Percentiles rank a stretch among this genome's conserved stretches.
Evolutionary conservation across 2,888 invertebrate species (phyloP).

Genomic region (Auanema freiburgensis): DNA sequence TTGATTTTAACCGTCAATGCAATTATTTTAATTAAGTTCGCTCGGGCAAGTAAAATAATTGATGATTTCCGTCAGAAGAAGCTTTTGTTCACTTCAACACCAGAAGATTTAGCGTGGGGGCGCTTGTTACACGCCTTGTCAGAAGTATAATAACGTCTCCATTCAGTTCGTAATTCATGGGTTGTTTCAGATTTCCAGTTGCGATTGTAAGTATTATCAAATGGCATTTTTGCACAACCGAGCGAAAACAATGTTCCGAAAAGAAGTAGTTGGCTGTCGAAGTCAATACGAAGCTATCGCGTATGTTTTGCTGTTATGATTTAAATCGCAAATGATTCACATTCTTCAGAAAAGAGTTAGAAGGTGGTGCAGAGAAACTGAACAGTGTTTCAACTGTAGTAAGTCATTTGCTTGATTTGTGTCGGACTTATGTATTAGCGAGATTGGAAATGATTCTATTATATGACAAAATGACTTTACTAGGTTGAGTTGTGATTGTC

Average conservation of each 20-base stretch:
- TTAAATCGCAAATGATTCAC: background rate
- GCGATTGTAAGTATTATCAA: conserved; percentile 8
- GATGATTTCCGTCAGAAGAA: too few relatives aligned
- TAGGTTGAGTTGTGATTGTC: background rate
- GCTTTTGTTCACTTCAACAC: too few relatives aligned
- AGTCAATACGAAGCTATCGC: background rate
- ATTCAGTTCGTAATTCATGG: background rate
- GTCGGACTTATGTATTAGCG: background rate
- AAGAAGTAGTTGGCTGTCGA: conserved; percentile 1
- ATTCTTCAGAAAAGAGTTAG: background rate
- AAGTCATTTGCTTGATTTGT: conserved; percentile 8
- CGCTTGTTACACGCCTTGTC: too few relatives aligned
- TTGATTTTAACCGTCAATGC: conserved; percentile 3
- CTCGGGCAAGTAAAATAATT: too few relatives aligned
- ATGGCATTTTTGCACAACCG: conserved; percentile 1
- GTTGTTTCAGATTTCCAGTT: conserved; percentile 8
- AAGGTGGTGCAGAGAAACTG: background rate
- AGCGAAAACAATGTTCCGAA: conserved; percentile 10
- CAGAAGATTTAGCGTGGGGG: too few relatives aligned
- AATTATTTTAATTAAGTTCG: too few relatives aligned
- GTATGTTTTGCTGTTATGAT: conserved; percentile 6
- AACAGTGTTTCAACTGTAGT: background rate
- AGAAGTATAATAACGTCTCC: background rate
- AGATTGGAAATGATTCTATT: conserved; percentile 9
- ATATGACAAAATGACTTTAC: conserved; percentile 7